Evolutionary conservation across 2,888 invertebrate species (phyloP), one percentile per base, ranked within the genome.

Genomic region (Hydroisotoma schaefferi): DNA sequence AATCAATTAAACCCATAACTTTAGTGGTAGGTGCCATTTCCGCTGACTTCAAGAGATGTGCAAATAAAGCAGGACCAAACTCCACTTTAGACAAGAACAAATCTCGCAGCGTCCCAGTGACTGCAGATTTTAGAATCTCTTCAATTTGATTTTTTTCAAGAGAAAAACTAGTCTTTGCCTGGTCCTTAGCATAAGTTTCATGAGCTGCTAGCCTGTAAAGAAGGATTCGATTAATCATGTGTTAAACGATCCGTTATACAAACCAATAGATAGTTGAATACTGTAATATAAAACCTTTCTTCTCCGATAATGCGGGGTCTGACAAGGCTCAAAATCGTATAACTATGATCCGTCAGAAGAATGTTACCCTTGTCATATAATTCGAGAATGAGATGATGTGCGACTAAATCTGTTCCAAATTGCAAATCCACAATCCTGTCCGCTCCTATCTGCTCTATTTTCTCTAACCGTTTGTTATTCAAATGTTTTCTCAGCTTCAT

Each of bases 401-500:
- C 90, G 1, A 91, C 93, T 75, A 94, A 94, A 0, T 88, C 87
- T 2, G 84, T 85, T 12, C 99, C 99, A 79, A 99, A 99, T 78
- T 95, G 92, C 51, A 99, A 79, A 78, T 95, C 90, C 15, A 99
- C 84, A 49, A 99, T 88, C 76, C 99, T 84, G 78, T 99, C 99
- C 4, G 87, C 83, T 1, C 98, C 98, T 0, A 99, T 77, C 78
- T 98, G 97, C 2, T 79, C 80, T 0, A 97, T 79, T 49, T 81
- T 83, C 78, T 97, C 97, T 2, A 99, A 79, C 2, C 99, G 84
- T 76, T 97, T 94, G 77, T 97, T 95, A 75, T 90, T 91, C 43
- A 99, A 80, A 78, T 99, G 99, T 79, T 99, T 99, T 54, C 99
- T 81, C 76, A 99, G 81, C 89, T 99, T 99, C 98, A 99, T 99